These are phyloP conservation scores for Nephrotoma appendiculata DNA, from an alignment of 2,888 invertebrate genomes.

Conservation along the genomic window DNA sequence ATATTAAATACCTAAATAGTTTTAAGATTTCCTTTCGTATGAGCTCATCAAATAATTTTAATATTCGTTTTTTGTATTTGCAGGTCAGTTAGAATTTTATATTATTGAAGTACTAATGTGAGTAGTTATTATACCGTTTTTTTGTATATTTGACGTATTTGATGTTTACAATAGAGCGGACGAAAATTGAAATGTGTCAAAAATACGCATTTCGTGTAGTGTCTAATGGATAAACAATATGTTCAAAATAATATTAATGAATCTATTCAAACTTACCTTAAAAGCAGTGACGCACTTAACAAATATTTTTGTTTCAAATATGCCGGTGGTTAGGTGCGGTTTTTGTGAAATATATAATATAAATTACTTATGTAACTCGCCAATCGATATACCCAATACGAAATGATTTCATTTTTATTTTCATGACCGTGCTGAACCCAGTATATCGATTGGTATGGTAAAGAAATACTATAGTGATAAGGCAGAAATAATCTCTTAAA, in stretches of 20 bases:
- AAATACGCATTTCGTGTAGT: no score
- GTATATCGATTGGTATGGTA: background rate
- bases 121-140: background rate
- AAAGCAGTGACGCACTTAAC: background rate
- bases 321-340: background rate
- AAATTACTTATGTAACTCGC: no score
- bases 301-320: background rate
- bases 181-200: no score
- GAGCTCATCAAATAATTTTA: background rate
- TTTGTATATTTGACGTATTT: background rate
- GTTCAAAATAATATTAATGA: background rate
- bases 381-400: background rate
- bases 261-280: background rate
- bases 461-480: background rate
- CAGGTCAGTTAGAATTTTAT: background rate
- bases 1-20: no score
- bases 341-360: background rate
- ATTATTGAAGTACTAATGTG: background rate
- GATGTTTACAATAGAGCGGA: no score
- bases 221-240: no score
- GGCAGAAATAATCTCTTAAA: background rate
- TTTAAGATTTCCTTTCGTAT: no score
- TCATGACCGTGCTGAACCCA: background rate
- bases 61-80: background rate
- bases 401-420: background rate